Percentiles rank a stretch among this genome's conserved stretches.
These are phyloP conservation scores for Micromys minutus DNA, from an alignment of 2,113 vertebrate species.

Conservation along the genomic window DNA sequence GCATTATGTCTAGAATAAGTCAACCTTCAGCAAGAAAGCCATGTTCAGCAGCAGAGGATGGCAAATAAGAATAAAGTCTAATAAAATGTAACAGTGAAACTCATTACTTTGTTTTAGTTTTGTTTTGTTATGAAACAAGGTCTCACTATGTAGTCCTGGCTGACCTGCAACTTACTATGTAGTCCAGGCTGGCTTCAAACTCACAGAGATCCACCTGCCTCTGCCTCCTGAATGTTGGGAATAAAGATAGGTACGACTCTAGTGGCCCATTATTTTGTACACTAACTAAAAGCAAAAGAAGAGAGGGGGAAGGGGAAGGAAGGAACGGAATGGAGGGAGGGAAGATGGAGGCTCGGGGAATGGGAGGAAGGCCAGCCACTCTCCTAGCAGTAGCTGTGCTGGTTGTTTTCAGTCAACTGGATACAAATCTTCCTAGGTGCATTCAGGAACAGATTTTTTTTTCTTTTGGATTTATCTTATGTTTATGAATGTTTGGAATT, in stretches of 20 bases:
- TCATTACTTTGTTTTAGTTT: neutral
- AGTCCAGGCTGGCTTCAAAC: neutral
- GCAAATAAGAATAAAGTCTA: neutral
- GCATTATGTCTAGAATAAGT: neutral
- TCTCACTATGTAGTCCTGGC: neutral
- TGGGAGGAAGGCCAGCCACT: neutral
- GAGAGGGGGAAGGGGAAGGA: neutral
- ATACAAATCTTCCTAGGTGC: neutral
- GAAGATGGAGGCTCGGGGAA: accelerated
- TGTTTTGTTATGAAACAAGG: neutral
- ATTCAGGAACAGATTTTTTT: neutral
- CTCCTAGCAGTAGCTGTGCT: neutral
- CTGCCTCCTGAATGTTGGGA: neutral
- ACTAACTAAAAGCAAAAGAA: neutral
- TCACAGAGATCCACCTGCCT: neutral
- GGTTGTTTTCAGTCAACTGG: neutral
- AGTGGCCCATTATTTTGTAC: neutral
- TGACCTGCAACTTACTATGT: neutral
- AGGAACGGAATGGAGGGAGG: neutral
- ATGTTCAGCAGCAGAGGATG: neutral
- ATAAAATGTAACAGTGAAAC: neutral
- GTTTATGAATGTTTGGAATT: neutral
- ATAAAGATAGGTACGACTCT: neutral
- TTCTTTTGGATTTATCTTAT: neutral
- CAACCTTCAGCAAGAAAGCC: neutral